These are phyloP conservation scores for Drosophila pseudoananassae DNA, from an alignment of 1,140 invertebrate species.

Conservation along the genomic window DNA sequence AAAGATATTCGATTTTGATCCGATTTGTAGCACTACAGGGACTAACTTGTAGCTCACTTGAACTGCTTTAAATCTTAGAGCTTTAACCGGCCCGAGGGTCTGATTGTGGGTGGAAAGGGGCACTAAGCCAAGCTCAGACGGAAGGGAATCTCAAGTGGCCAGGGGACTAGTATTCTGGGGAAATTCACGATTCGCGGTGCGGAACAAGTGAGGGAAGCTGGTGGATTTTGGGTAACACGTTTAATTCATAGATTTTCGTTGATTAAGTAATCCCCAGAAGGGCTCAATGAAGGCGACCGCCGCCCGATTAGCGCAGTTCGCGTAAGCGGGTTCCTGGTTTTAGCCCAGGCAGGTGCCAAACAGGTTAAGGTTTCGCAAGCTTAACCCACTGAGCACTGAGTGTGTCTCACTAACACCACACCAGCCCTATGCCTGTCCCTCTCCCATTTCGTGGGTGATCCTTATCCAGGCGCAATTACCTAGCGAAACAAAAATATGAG, in stretches of 20 bases:
- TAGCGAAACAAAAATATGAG: constrained; percentile 79
- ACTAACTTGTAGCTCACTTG: constrained; percentile 56
- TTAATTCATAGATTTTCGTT: constrained; percentile 77
- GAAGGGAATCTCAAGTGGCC: constrained; percentile 58
- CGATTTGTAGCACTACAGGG: neutral
- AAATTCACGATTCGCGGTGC: constrained; percentile 26
- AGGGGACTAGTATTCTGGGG: constrained; percentile 19
- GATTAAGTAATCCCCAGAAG: constrained; percentile 74
- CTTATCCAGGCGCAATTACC: constrained; percentile 79
- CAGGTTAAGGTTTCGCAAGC: constrained; percentile 41
- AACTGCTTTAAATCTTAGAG: constrained; percentile 58
- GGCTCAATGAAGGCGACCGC: constrained; percentile 62
- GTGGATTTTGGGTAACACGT: constrained; percentile 66
- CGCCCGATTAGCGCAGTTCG: constrained; percentile 74
- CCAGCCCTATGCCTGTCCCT: neutral
- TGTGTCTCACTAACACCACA: constrained; percentile 12
- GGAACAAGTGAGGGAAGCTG: constrained; percentile 48
- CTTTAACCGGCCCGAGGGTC: constrained; percentile 14
- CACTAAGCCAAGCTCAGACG: constrained; percentile 40
- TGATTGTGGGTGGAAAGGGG: constrained; percentile 11
- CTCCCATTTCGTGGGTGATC: constrained; percentile 47
- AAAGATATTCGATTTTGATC: neutral
- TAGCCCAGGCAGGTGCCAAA: constrained; percentile 60
- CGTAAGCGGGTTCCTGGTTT: constrained; percentile 45
- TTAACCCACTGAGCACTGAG: constrained; percentile 40